A percentile compares a stretch with the other conserved stretches of the same genome.
Conservation (phyloP, 1,140 invertebrate genomes). For the Steinernema khuongi region DNA sequence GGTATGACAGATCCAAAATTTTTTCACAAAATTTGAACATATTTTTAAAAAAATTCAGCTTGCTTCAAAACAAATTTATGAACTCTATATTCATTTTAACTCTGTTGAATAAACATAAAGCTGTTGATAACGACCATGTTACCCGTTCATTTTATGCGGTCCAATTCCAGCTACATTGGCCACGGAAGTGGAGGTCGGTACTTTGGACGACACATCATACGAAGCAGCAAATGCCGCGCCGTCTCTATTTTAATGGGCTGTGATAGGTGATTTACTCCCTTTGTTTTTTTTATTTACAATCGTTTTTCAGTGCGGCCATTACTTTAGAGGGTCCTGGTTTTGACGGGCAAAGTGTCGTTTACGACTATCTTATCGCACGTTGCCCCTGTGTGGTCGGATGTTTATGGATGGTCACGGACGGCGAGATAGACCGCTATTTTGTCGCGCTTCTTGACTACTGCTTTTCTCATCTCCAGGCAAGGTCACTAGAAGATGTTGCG, state of each 20-base stretch:
- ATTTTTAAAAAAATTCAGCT: no score
- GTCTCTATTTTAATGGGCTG: conserved; percentile 46
- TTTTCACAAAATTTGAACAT: neutral
- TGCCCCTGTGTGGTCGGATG: conserved; percentile 46
- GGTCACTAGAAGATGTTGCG: neutral
- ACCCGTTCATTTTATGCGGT: neutral
- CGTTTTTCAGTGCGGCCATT: conserved; percentile 39
- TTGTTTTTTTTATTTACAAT: conserved; percentile 20
- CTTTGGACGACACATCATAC: conserved; percentile 28
- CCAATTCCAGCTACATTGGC: conserved; percentile 40
- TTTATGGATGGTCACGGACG: conserved; percentile 50
- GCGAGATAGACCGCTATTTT: conserved; percentile 34
- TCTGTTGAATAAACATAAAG: no score
- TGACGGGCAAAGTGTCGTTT: conserved; percentile 36
- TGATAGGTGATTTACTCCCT: conserved; percentile 27
- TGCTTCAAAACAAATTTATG: no score
- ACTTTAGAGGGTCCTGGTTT: conserved; percentile 40
- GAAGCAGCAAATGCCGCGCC: conserved; percentile 36
- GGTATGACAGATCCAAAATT: no score
- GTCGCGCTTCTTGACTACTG: conserved; percentile 15
- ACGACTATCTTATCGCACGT: conserved; percentile 45
- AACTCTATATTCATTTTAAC: no score
- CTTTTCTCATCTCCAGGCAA: conserved; percentile 41
- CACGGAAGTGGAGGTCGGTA: conserved; percentile 44
- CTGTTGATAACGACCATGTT: conserved; percentile 21